Conservation (phyloP, 2,113 vertebrate species). For the Haemorhous mexicanus region DNA sequence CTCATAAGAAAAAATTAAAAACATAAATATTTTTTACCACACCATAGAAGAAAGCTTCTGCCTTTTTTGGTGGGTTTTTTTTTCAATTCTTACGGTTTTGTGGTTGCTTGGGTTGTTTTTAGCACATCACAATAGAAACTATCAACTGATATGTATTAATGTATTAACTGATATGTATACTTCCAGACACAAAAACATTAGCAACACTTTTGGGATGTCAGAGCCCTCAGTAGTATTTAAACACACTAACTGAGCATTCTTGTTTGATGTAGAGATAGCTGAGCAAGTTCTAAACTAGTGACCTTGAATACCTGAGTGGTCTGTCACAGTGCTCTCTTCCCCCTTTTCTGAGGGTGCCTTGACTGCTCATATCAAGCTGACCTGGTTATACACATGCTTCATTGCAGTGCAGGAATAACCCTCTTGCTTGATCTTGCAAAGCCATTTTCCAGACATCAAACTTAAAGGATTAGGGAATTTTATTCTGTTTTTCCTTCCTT, state of each 20-base stretch:
- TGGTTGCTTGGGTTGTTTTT: neutral
- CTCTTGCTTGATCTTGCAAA: neutral
- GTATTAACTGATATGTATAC: neutral
- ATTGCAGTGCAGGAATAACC: neutral
- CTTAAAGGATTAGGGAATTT: neutral
- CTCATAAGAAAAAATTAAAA: neutral
- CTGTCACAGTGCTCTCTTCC: neutral
- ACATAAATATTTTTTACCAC: neutral
- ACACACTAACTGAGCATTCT: neutral
- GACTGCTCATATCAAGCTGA: neutral
- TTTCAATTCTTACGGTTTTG: neutral
- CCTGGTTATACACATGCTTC: neutral
- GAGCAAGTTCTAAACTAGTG: neutral
- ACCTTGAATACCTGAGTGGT: neutral
- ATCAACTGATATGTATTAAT: neutral
- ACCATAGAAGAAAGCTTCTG: neutral
- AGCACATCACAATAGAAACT: neutral
- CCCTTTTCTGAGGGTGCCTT: neutral
- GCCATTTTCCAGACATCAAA: neutral
- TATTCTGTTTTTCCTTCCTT: neutral
- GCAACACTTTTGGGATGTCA: neutral
- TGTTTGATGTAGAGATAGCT: neutral
- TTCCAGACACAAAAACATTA: neutral
- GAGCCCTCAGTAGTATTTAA: neutral
- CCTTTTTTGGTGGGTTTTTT: neutral